phyloP scores from a whole-genome alignment of 92 coral and sea anemone genomes.

The Metridium senile region DNA sequence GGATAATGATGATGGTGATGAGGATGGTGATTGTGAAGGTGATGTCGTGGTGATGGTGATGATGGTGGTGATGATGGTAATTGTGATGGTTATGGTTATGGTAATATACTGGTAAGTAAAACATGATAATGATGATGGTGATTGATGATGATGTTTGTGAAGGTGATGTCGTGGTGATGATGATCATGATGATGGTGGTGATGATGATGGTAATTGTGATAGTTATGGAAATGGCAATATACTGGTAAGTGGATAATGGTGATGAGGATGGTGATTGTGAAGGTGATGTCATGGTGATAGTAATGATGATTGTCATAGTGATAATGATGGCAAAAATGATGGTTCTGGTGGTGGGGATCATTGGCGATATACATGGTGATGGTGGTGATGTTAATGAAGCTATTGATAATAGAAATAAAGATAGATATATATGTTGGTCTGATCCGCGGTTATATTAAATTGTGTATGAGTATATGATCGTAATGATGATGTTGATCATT shows the following conservation, averaged over 20 bases:
- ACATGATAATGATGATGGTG: neutral
- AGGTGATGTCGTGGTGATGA: no score
- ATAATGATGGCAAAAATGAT: neutral
- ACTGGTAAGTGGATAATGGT: neutral
- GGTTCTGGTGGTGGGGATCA: neutral
- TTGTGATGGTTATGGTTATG: neutral
- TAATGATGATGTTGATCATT: neutral
- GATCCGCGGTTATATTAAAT: no score
- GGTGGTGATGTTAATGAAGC: neutral
- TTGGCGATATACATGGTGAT: neutral
- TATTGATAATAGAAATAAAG: no score
- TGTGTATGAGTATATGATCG: neutral
- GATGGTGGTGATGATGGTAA: neutral
- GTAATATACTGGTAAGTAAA: constrained; percentile 75
- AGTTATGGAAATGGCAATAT: neutral
- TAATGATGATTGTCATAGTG: neutral
- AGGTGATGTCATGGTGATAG: neutral
- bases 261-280: neutral
- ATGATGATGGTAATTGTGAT: neutral
- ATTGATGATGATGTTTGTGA: no score
- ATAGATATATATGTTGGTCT: no score
- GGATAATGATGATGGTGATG: neutral
- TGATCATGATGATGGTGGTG: neutral
- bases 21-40: neutral
- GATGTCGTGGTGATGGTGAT: neutral